Evolutionary conservation across 2,797 vertebrate genomes (phyloP).

Genomic region (Sebastes hubbsi): DNA sequence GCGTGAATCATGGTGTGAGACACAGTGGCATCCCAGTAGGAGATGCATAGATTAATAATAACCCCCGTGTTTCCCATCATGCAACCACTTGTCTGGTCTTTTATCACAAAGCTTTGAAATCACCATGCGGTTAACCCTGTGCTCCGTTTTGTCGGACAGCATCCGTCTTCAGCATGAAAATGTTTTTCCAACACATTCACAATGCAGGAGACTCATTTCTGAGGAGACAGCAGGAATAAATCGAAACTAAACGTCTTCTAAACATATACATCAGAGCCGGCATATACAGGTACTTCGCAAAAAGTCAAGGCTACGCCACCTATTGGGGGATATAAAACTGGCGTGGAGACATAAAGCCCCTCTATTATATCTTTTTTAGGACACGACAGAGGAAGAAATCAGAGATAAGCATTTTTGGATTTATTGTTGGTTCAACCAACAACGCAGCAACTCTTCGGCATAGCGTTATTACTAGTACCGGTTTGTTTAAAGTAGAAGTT

Average conservation of each 20-base stretch:
- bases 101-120: constrained; percentile 26
- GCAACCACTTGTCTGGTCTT: constrained; percentile 25
- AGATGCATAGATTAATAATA: constrained; percentile 42
- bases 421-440: too few species aligned
- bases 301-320: too few species aligned
- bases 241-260: not conserved
- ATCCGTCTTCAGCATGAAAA: not conserved
- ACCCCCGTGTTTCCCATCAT: constrained; percentile 23
- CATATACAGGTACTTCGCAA: too few species aligned
- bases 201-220: not conserved
- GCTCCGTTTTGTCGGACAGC: not conserved
- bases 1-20: not conserved
- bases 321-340: too few species aligned
- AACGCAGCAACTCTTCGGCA: too few species aligned
- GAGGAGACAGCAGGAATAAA: not conserved
- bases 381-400: too few species aligned
- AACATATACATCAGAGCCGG: not conserved
- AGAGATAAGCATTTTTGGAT: too few species aligned
- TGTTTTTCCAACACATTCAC: not conserved
- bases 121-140: constrained; percentile 13
- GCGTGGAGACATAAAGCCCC: too few species aligned
- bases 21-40: constrained; percentile 35
- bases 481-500: too few species aligned
- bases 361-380: too few species aligned
- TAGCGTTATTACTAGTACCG: too few species aligned